phyloP scores from a whole-genome alignment of 2,888 invertebrate genomes.

The Thysanoteuthis rhombus region DNA sequence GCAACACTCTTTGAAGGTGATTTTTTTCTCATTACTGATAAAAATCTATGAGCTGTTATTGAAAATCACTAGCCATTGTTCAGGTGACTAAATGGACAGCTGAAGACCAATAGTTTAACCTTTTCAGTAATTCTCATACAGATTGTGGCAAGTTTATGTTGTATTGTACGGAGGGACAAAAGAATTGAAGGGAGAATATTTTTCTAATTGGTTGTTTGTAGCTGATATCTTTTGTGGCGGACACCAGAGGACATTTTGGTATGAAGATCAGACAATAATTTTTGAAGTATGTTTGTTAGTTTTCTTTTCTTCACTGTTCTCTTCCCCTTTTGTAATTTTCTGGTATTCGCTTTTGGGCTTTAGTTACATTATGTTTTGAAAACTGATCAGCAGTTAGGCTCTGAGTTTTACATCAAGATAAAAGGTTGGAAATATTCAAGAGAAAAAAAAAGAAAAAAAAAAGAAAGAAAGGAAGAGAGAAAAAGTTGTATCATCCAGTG shows the following conservation, averaged over 20 bases:
- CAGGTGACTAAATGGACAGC: neutral
- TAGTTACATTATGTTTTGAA: neutral
- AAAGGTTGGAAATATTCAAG: neutral
- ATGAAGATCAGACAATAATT: slow-evolving; percentile 12
- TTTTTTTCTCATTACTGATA: neutral
- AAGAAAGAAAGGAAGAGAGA: no score
- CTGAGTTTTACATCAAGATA: neutral
- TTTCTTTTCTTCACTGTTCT: neutral
- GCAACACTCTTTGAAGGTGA: neutral
- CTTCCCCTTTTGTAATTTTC: neutral
- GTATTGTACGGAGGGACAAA: neutral
- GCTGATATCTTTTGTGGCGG: neutral
- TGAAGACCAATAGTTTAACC: neutral
- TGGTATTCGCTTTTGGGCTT: neutral
- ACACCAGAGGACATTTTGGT: slow-evolving; percentile 12
- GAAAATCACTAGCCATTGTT: slow-evolving; percentile 12
- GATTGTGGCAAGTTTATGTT: neutral
- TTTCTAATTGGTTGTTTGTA: slow-evolving; percentile 12
- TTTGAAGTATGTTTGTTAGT: slow-evolving; percentile 12
- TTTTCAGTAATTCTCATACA: neutral
- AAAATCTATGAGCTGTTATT: neutral
- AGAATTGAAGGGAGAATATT: neutral
- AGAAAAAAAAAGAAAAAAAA: neutral
- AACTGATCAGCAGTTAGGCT: neutral
- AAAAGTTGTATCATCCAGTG: neutral